Conservation (phyloP, 2,113 vertebrate species). For the Peromyscus maniculatus region DNA sequence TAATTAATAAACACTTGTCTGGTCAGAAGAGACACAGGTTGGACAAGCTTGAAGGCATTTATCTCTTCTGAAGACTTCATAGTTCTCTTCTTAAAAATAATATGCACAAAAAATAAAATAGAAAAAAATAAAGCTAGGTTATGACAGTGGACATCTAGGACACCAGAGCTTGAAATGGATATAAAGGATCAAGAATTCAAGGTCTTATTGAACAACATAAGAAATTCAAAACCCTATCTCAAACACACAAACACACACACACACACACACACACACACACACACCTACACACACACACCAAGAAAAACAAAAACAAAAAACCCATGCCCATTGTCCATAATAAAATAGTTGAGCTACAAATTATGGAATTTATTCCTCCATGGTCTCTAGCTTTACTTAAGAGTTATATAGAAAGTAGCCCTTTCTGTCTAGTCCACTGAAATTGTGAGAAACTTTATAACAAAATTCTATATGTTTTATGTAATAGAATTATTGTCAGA, state of each 20-base stretch:
- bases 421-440: neutral
- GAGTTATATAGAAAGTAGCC: neutral
- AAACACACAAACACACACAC: neutral
- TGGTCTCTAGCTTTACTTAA: neutral
- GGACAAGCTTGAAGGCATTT: neutral
- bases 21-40: neutral
- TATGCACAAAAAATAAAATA: neutral
- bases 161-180: neutral
- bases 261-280: neutral
- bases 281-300: neutral
- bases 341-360: neutral
- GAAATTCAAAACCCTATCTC: too few relatives aligned
- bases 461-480: constrained; percentile 34
- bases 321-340: neutral
- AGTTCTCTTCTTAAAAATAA: neutral
- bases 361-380: neutral
- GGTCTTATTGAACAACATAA: neutral
- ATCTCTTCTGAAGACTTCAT: neutral
- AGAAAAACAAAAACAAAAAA: neutral
- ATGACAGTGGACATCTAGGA: neutral
- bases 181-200: neutral
- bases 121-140: neutral
- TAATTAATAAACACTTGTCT: neutral
- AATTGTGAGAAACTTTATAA: constrained; percentile 7
- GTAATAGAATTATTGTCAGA: neutral